A percentile compares a stretch with the other conserved stretches of the same genome.
Conservation (phyloP, 2,888 invertebrate genomes). For the Platycheirus albimanus region DNA sequence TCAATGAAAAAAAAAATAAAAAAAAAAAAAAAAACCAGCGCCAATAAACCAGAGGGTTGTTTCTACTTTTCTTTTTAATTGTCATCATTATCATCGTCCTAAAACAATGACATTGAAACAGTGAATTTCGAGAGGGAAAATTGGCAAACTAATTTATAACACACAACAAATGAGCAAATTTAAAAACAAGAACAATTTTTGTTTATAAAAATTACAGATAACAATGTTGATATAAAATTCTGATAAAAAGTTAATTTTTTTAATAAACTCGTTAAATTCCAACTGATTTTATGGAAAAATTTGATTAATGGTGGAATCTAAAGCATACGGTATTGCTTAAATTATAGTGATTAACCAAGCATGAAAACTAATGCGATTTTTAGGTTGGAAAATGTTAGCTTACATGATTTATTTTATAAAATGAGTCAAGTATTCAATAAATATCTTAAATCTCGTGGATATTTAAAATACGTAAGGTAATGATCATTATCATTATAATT, state of each 20-base stretch:
- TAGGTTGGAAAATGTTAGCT: too few species aligned
- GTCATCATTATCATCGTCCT: slow-evolving; percentile 22
- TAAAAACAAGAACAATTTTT: neutral
- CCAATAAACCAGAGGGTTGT: neutral
- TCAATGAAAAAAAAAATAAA: slow-evolving; percentile 43
- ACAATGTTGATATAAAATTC: slow-evolving; percentile 4
- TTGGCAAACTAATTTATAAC: slow-evolving; percentile 24
- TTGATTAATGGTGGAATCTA: neutral
- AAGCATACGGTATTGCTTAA: too few species aligned
- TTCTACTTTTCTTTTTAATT: slow-evolving; percentile 30
- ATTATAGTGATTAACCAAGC: too few species aligned
- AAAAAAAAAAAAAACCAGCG: neutral
- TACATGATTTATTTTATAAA: too few species aligned
- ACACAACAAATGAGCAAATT: slow-evolving; percentile 9
- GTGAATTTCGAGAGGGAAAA: slow-evolving; percentile 28
- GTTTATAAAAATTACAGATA: neutral
- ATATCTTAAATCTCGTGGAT: too few species aligned
- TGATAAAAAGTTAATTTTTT: slow-evolving; percentile 10
- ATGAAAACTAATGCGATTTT: too few species aligned
- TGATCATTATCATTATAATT: too few species aligned
- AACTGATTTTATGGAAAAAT: slow-evolving; percentile 3
- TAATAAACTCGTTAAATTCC: neutral
- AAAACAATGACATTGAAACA: slow-evolving; percentile 49
- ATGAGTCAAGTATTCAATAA: too few species aligned
- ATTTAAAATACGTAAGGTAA: too few species aligned